Conservation (phyloP, 1,140 invertebrate species). For the Zaprionus vittiger region DNA sequence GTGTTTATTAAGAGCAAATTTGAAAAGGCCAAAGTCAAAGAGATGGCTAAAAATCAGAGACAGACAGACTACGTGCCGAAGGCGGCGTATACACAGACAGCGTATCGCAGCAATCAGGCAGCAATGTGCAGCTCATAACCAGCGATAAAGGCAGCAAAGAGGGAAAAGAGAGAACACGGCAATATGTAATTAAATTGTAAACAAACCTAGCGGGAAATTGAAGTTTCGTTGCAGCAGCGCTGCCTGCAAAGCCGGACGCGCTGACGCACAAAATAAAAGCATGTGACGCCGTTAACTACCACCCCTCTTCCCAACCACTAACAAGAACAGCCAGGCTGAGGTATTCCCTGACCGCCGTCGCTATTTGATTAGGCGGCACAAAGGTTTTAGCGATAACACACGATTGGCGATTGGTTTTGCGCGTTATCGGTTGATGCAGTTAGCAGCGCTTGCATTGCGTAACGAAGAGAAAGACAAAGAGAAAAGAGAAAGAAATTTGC, state of each 20-base stretch:
- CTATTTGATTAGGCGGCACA: constrained; percentile 30
- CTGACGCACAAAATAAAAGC: constrained; percentile 54
- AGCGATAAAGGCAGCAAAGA: constrained; percentile 44
- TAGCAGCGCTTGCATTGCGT: constrained; percentile 45
- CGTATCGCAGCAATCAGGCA: constrained; percentile 25
- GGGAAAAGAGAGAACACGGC: constrained; percentile 6
- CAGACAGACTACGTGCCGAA: constrained; percentile 69
- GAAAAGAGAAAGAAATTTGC: constrained; percentile 4
- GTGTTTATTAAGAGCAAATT: constrained; percentile 35
- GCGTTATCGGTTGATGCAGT: constrained; percentile 40
- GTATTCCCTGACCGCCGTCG: constrained; percentile 46
- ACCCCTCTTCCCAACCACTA: neutral
- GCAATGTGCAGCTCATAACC: constrained; percentile 40
- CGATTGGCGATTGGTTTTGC: constrained; percentile 28
- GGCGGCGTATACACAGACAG: constrained; percentile 48
- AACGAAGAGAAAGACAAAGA: constrained; percentile 13
- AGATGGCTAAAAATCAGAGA: constrained; percentile 55
- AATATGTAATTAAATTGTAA: constrained; percentile 67
- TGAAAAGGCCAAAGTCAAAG: constrained; percentile 28
- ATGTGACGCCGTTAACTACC: constrained; percentile 55
- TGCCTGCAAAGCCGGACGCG: constrained; percentile 25
- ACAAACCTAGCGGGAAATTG: constrained; percentile 35
- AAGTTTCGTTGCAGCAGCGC: constrained; percentile 9
- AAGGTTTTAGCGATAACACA: constrained; percentile 46
- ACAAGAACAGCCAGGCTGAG: constrained; percentile 10